These are phyloP conservation scores for Ammospiza maritima DNA, from an alignment of 2,797 vertebrate genomes.

Conservation along the genomic window DNA sequence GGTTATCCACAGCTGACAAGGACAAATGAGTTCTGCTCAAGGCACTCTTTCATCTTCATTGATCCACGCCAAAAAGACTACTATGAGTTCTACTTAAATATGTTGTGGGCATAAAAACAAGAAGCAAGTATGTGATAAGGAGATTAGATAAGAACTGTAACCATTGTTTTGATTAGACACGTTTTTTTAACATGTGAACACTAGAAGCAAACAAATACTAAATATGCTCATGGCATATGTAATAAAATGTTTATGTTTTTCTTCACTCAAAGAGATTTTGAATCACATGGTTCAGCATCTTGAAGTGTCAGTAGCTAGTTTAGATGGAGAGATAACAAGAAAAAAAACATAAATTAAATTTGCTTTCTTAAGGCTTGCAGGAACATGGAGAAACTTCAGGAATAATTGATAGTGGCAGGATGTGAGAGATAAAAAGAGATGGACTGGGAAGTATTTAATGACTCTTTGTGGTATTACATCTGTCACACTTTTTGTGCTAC, in stretches of 20 bases:
- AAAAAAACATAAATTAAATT: conserved; percentile 45
- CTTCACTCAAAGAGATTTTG: neutral
- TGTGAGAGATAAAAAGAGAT: conserved; percentile 73
- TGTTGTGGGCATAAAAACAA: conserved; percentile 26
- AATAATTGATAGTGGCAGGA: conserved; percentile 73
- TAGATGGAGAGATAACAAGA: conserved; percentile 39
- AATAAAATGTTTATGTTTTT: conserved; percentile 17
- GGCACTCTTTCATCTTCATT: conserved; percentile 54
- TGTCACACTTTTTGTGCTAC: conserved; percentile 78
- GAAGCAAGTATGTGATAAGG: conserved; percentile 5
- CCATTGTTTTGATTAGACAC: neutral
- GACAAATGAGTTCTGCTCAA: conserved; percentile 55
- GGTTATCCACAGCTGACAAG: conserved; percentile 40
- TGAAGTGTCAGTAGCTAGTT: conserved; percentile 11
- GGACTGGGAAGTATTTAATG: conserved; percentile 77
- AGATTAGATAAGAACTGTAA: conserved; percentile 18
- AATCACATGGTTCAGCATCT: neutral
- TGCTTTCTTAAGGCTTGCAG: conserved; percentile 35
- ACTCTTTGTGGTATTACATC: conserved; percentile 76
- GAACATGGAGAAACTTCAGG: conserved; percentile 57
- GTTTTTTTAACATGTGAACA: neutral
- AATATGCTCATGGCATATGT: neutral
- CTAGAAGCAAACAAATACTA: neutral
- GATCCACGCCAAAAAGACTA: conserved; percentile 53
- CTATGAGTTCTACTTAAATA: conserved; percentile 23